Conservation (phyloP, 2,888 invertebrate genomes). For the Heliconius ethilla region DNA sequence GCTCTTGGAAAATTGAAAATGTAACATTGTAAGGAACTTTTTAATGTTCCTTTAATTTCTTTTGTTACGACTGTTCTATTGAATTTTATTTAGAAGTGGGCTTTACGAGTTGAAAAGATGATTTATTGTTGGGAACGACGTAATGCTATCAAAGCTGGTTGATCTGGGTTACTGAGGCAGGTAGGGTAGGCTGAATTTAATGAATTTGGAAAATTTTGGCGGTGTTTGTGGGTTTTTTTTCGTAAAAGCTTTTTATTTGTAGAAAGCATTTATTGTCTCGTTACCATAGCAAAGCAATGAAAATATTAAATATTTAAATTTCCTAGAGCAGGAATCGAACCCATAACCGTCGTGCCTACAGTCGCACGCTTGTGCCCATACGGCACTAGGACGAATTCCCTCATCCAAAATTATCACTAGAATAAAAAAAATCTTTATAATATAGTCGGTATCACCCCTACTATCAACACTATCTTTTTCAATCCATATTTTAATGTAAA, state of each 20-base stretch:
- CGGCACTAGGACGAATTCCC: not conserved
- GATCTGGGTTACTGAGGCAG: not conserved
- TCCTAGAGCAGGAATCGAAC: too few species aligned
- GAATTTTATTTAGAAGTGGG: conserved; percentile 24
- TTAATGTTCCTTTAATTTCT: conserved; percentile 34
- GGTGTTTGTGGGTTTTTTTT: too few species aligned
- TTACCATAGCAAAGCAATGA: too few species aligned
- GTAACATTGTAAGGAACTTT: conserved; percentile 35
- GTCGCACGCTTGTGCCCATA: too few species aligned
- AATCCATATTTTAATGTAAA: not conserved
- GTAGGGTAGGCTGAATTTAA: too few species aligned
- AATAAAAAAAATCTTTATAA: not conserved
- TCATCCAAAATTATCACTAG: not conserved
- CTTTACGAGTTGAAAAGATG: conserved; percentile 23
- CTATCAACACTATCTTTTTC: not conserved
- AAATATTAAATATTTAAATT: too few species aligned
- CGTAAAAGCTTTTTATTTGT: too few species aligned
- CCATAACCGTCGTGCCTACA: too few species aligned
- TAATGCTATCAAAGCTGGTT: not conserved
- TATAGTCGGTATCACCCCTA: not conserved
- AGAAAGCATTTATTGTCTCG: too few species aligned
- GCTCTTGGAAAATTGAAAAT: conserved; percentile 39
- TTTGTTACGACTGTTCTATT: conserved; percentile 29
- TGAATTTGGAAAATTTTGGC: too few species aligned
- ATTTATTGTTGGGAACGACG: not conserved